Conservation (phyloP, 2,113 vertebrate genomes). For the Atlantisia rogersi region DNA sequence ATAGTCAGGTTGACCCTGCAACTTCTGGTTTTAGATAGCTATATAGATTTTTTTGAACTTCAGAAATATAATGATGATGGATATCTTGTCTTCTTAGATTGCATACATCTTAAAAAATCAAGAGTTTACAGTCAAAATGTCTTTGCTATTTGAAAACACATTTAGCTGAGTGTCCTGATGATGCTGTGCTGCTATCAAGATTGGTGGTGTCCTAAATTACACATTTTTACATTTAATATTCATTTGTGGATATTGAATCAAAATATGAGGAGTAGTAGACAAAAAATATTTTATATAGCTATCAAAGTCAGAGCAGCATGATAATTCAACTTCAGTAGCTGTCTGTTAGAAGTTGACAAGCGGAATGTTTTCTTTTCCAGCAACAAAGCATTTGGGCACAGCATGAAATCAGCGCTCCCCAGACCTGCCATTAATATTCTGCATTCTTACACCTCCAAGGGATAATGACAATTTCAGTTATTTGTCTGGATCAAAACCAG, state of each 20-base stretch:
- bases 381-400: neutral
- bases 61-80: neutral
- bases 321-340: neutral
- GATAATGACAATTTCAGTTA: neutral
- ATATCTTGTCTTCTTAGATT: neutral
- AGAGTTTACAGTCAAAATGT: neutral
- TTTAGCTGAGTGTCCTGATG: neutral
- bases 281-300: neutral
- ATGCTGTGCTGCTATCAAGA: neutral
- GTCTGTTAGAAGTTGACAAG: neutral
- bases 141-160: neutral
- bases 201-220: neutral
- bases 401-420: neutral
- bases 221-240: neutral
- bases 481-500: neutral
- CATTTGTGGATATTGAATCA: neutral
- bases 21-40: neutral
- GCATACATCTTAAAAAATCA: neutral
- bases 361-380: neutral
- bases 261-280: neutral
- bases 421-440: neutral
- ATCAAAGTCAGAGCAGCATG: neutral
- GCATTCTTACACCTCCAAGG: neutral
- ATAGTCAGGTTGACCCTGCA: neutral
- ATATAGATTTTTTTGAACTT: neutral